phyloP scores from a whole-genome alignment of 2,797 vertebrate genomes.

The Phalanger gymnotis region DNA sequence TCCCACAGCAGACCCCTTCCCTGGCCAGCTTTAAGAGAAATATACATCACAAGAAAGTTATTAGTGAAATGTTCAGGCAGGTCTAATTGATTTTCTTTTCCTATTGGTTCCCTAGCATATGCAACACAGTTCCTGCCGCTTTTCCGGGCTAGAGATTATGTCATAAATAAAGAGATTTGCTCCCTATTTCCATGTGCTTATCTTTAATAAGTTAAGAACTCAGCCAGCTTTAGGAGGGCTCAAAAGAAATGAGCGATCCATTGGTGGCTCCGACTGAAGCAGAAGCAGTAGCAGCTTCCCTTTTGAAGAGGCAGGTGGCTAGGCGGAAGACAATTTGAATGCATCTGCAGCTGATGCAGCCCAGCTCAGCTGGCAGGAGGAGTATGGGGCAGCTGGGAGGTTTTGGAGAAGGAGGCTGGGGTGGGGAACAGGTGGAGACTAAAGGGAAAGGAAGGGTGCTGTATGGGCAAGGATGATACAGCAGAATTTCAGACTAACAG shows the following conservation, averaged over 20 bases:
- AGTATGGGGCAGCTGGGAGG: background rate
- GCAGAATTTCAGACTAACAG: background rate
- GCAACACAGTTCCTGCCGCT: slow-evolving; percentile 75
- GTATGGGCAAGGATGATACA: background rate
- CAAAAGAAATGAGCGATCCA: slow-evolving; percentile 70
- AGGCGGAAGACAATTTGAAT: slow-evolving; percentile 21
- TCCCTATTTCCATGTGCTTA: slow-evolving; percentile 83
- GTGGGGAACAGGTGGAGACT: background rate
- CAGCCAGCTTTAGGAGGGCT: slow-evolving; percentile 76
- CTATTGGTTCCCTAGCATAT: slow-evolving; percentile 77
- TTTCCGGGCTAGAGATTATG: slow-evolving; percentile 82
- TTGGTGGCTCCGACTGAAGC: slow-evolving; percentile 41
- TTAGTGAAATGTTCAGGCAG: slow-evolving; percentile 62
- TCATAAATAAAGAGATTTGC: slow-evolving; percentile 84
- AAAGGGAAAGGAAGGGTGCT: background rate
- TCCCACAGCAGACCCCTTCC: slow-evolving; percentile 23
- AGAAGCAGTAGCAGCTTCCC: background rate
- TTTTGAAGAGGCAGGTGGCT: slow-evolving; percentile 30
- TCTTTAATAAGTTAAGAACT: slow-evolving; percentile 84
- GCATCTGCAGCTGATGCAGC: background rate
- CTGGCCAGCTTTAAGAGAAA: slow-evolving; percentile 62
- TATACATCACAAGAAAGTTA: slow-evolving; percentile 78
- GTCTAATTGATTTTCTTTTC: slow-evolving; percentile 80
- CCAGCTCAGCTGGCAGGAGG: slow-evolving; percentile 23
- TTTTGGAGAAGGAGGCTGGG: background rate